phyloP scores from a whole-genome alignment of 2,888 invertebrate genomes.

The Melinopterus prodromus region DNA sequence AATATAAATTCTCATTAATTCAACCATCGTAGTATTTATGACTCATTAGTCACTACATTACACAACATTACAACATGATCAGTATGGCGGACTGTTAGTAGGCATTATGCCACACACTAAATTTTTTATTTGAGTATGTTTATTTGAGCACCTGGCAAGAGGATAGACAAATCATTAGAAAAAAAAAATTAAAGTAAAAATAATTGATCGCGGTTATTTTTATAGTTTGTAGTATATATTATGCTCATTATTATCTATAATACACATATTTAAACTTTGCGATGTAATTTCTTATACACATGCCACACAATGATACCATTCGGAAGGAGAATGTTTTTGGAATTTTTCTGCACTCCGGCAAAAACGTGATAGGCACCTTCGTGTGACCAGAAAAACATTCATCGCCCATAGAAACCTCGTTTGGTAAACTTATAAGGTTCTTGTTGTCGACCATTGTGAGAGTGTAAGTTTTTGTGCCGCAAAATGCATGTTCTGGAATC shows the following conservation, averaged over 20 bases:
- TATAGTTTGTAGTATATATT: background rate
- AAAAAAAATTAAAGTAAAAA: too few relatives aligned
- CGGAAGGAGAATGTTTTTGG: background rate
- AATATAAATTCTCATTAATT: too few relatives aligned
- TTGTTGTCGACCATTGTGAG: background rate
- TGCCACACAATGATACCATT: background rate
- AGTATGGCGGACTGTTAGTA: too few relatives aligned
- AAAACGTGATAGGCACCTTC: background rate
- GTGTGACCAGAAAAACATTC: background rate
- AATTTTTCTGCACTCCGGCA: background rate
- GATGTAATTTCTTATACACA: background rate
- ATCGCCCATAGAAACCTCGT: background rate
- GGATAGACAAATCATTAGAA: too few relatives aligned
- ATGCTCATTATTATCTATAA: background rate
- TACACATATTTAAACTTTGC: background rate
- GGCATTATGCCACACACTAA: too few relatives aligned
- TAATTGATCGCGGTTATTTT: background rate
- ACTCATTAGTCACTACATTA: too few relatives aligned
- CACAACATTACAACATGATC: too few relatives aligned
- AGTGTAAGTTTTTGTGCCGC: background rate
- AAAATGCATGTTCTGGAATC: background rate
- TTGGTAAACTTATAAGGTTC: background rate
- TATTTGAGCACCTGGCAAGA: too few relatives aligned
- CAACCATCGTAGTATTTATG: too few relatives aligned
- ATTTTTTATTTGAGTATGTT: too few relatives aligned